These are phyloP conservation scores for Drosophila busckii DNA, from an alignment of 1,140 invertebrate genomes.

Conservation along the genomic window DNA sequence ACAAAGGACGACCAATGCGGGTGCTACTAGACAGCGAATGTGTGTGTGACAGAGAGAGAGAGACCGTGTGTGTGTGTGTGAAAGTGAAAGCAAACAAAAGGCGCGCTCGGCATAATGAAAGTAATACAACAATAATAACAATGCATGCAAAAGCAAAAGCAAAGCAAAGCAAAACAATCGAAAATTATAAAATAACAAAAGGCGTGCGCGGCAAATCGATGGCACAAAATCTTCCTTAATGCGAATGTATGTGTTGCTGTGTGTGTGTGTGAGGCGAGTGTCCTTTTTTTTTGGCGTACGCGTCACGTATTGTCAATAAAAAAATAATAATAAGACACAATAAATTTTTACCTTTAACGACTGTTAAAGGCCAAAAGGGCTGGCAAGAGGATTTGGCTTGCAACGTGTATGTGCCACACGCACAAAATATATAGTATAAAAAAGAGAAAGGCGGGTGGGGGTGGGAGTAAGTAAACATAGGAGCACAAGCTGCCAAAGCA, in stretches of 20 bases:
- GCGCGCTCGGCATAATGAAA: not conserved
- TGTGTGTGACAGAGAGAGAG: not conserved
- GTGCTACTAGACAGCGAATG: not conserved
- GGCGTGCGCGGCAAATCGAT: constrained; percentile 48
- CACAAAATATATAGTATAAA: constrained; percentile 68
- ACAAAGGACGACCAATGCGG: constrained; percentile 29
- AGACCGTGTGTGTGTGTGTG: not conserved
- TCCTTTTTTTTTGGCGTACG: constrained; percentile 65
- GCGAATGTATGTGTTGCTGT: constrained; percentile 47
- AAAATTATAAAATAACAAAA: constrained; percentile 77
- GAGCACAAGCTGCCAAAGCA: constrained; percentile 52
- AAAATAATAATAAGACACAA: constrained; percentile 78
- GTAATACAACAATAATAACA: constrained; percentile 5
- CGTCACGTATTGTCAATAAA: constrained; percentile 78
- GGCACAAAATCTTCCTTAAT: constrained; percentile 56
- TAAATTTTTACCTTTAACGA: constrained; percentile 78
- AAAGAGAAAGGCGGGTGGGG: constrained; percentile 16
- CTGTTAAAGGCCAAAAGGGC: constrained; percentile 22
- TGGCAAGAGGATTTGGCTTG: constrained; percentile 28
- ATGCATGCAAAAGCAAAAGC: constrained; percentile 28
- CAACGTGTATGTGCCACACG: constrained; percentile 51
- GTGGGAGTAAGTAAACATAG: not conserved
- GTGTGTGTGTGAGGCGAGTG: constrained; percentile 14
- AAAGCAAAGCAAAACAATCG: constrained; percentile 69
- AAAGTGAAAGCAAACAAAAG: not conserved